Conservation (phyloP, 2,113 vertebrate species). For the Dipodomys merriami region DNA sequence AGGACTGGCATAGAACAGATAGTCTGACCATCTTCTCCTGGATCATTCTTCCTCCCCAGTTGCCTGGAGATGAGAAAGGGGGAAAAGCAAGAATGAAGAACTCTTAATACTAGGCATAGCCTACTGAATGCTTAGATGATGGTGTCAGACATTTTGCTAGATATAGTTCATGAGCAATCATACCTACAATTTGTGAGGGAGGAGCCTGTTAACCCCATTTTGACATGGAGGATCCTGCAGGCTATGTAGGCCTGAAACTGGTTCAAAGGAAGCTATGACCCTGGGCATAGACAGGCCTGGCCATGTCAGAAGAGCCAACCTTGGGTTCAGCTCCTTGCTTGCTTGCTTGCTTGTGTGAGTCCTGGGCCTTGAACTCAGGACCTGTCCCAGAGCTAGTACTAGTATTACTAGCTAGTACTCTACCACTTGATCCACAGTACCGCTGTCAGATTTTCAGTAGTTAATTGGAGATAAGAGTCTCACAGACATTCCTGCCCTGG, state of each 20-base stretch:
- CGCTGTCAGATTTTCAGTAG: too few species aligned
- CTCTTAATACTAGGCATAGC: background rate
- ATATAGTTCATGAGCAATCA: background rate
- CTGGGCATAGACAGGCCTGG: background rate
- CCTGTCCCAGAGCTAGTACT: too few species aligned
- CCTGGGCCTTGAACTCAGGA: too few species aligned
- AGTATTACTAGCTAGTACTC: too few species aligned
- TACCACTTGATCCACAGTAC: too few species aligned
- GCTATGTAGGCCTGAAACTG: background rate
- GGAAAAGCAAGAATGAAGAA: background rate
- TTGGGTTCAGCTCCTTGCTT: background rate
- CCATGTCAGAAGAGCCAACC: background rate
- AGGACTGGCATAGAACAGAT: background rate
- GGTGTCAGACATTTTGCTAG: background rate
- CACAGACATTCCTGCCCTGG: too few species aligned
- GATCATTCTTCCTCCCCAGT: background rate
- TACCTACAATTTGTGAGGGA: background rate
- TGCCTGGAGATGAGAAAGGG: background rate
- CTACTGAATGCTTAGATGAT: background rate
- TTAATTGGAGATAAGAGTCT: too few species aligned
- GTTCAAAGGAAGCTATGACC: background rate
- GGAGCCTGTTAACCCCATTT: background rate
- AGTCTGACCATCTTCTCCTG: background rate
- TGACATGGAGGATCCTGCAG: background rate
- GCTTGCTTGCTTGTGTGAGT: too few species aligned